phyloP scores from a whole-genome alignment of 2,888 invertebrate species.

The Heteropelma amictum region DNA sequence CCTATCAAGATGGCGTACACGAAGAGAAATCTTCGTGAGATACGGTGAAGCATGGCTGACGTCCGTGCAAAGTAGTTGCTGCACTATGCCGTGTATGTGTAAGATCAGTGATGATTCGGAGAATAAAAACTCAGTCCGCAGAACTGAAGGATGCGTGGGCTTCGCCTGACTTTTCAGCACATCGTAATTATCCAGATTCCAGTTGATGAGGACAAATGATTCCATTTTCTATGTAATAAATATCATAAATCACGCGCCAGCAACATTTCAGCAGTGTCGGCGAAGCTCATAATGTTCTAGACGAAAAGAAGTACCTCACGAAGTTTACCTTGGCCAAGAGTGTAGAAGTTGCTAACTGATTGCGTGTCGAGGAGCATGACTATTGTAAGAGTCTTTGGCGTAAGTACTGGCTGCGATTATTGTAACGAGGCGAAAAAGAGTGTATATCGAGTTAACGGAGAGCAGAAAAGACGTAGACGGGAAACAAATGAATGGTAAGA shows the following conservation, averaged over 20 bases:
- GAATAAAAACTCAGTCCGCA: too few species aligned
- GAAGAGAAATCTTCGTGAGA: slow-evolving; percentile 33
- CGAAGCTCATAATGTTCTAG: too few species aligned
- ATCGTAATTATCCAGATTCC: too few species aligned
- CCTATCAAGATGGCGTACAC: slow-evolving; percentile 18
- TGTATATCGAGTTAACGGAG: background rate
- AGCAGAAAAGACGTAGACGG: background rate
- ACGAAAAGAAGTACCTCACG: too few species aligned
- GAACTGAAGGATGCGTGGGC: too few species aligned
- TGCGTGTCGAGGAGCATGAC: background rate
- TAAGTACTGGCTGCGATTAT: background rate
- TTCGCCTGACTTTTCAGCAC: too few species aligned
- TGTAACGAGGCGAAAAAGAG: background rate
- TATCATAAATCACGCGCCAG: too few species aligned
- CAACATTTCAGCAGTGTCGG: too few species aligned
- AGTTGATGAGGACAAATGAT: too few species aligned
- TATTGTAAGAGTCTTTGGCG: background rate
- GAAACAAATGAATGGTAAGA: too few species aligned
- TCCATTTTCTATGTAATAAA: too few species aligned
- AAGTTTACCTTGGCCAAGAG: too few species aligned
- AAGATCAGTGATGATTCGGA: background rate
- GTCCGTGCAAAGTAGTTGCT: slow-evolving; percentile 10
- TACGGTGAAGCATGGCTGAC: slow-evolving; percentile 1
- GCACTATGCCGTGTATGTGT: background rate
- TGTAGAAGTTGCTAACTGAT: background rate